These are phyloP conservation scores for Acrobasis suavella DNA, from an alignment of 2,888 invertebrate genomes.

Conservation along the genomic window DNA sequence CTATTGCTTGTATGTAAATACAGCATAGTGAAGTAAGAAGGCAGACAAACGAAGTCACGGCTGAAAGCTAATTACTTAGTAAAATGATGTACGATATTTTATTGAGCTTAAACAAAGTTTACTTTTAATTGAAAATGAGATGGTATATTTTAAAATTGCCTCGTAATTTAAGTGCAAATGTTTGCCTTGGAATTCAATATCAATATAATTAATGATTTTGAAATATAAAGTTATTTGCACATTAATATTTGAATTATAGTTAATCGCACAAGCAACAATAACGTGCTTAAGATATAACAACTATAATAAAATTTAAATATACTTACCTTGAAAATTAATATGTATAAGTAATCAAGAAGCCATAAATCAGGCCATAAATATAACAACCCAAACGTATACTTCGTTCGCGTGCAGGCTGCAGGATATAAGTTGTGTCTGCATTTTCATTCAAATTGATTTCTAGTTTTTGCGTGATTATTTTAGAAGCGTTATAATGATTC, in stretches of 20 bases:
- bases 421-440: too few relatives aligned
- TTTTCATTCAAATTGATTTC: too few relatives aligned
- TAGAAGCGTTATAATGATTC: too few relatives aligned
- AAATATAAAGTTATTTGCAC: background rate
- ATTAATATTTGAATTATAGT: background rate
- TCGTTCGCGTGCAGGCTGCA: too few relatives aligned
- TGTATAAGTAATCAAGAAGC: too few relatives aligned
- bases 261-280: background rate
- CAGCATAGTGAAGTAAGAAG: background rate
- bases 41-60: background rate
- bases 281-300: background rate
- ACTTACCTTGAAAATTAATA: background rate
- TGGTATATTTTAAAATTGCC: background rate
- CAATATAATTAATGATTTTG: background rate
- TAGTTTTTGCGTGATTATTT: too few relatives aligned
- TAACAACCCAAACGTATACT: too few relatives aligned
- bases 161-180: background rate
- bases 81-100: background rate
- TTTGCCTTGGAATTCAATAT: background rate
- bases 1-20: too few relatives aligned
- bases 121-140: background rate
- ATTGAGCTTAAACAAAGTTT: background rate
- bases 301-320: background rate
- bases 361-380: too few relatives aligned
- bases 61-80: background rate